phyloP scores from a whole-genome alignment of 1,140 invertebrate genomes.

The Dreissena rostriformis region DNA sequence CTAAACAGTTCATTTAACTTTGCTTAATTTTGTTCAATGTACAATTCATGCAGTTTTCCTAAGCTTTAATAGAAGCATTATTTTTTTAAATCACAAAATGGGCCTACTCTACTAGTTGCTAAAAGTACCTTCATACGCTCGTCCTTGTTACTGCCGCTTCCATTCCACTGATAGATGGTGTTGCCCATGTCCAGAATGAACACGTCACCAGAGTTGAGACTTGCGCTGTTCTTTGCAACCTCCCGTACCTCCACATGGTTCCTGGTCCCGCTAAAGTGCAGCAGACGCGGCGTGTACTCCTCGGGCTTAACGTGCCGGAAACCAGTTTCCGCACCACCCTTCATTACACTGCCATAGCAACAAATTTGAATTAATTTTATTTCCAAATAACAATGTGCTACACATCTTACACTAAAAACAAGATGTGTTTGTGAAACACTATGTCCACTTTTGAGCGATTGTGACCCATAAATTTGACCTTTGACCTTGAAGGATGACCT shows the following conservation, averaged over 20 bases:
- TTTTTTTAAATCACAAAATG: neutral
- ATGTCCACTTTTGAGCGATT: neutral
- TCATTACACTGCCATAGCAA: constrained; percentile 80
- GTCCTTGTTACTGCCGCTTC: constrained; percentile 47
- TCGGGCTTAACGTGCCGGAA: constrained; percentile 83
- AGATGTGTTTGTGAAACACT: neutral
- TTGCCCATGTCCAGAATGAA: constrained; percentile 93
- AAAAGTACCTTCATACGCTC: constrained; percentile 15
- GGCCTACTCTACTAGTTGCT: neutral
- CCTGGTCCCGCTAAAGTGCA: constrained; percentile 82
- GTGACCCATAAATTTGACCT: neutral
- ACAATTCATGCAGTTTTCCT: neutral
- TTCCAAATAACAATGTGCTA: neutral
- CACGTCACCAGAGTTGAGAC: constrained; percentile 92
- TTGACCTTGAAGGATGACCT: neutral
- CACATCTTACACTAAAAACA: neutral
- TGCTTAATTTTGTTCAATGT: neutral
- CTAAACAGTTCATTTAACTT: neutral
- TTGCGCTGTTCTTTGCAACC: constrained; percentile 67
- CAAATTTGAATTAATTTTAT: neutral
- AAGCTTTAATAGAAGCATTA: neutral
- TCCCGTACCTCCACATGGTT: constrained; percentile 72
- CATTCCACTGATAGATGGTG: constrained; percentile 89
- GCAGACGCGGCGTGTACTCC: constrained; percentile 84
- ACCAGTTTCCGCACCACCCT: constrained; percentile 84